Evolutionary conservation across 2,113 vertebrate species (phyloP).

Genomic region (western clawed frog (Xenopus tropicalis)): DNA sequence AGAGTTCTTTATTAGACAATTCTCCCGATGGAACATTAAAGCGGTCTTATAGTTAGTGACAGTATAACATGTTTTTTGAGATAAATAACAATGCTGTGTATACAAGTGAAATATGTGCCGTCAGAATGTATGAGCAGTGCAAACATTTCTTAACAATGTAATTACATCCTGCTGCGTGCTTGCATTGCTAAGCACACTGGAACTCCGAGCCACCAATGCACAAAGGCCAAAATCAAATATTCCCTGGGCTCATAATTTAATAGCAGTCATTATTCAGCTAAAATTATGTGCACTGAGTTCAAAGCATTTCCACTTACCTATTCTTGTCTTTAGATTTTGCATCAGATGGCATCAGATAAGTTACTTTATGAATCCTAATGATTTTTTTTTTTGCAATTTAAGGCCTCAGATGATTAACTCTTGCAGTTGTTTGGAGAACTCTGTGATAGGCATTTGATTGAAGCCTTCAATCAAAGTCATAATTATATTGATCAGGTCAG

Average conservation of each 20-base stretch:
- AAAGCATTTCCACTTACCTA: slow-evolving; percentile 5
- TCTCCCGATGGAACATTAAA: too few species aligned
- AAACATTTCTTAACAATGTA: slow-evolving; percentile 5
- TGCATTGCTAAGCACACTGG: neutral
- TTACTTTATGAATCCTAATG: neutral
- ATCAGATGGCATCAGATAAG: neutral
- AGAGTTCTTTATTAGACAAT: too few species aligned
- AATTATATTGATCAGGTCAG: too few species aligned
- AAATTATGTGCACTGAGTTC: neutral
- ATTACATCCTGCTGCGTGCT: slow-evolving; percentile 3
- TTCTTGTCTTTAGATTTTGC: neutral
- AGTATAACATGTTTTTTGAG: neutral
- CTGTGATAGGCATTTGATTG: too few species aligned
- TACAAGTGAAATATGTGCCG: slow-evolving; percentile 5
- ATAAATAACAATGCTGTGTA: slow-evolving; percentile 11
- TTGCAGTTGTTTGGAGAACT: too few species aligned
- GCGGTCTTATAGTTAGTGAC: too few species aligned
- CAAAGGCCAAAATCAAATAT: slow-evolving; percentile 6
- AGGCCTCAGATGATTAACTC: too few species aligned
- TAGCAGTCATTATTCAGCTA: neutral
- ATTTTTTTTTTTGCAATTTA: too few species aligned
- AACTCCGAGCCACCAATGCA: neutral
- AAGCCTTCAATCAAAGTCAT: too few species aligned
- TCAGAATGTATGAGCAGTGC: slow-evolving; percentile 11
- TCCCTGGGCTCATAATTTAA: neutral